These are phyloP conservation scores for Drosophila ustulata DNA, from an alignment of 2,888 invertebrate species.

Conservation along the genomic window DNA sequence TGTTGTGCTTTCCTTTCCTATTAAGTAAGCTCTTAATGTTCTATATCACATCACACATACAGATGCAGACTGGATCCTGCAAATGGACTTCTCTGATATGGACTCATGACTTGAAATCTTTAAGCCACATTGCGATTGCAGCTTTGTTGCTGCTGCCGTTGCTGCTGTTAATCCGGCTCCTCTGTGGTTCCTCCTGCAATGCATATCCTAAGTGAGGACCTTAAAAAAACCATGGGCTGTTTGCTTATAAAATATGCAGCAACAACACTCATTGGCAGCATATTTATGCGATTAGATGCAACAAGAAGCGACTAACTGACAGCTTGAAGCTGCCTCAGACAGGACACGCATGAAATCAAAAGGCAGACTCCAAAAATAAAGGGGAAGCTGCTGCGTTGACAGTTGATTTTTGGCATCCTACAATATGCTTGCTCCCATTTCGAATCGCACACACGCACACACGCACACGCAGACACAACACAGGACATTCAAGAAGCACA, in stretches of 20 bases:
- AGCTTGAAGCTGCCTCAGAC: conserved; percentile 57
- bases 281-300: conserved; percentile 80
- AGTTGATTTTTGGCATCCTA: conserved; percentile 56
- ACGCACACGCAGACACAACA: conserved; percentile 22
- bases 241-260: conserved; percentile 76
- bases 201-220: background rate
- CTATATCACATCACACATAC: conserved; percentile 2
- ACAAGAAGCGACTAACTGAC: conserved; percentile 65
- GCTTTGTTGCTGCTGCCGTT: background rate
- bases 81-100: conserved; percentile 8
- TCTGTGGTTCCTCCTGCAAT: conserved; percentile 4
- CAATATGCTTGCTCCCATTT: conserved; percentile 52
- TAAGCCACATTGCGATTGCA: conserved; percentile 29
- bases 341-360: conserved; percentile 58
- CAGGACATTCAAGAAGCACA: conserved; percentile 22
- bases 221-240: conserved; percentile 40
- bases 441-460: conserved; percentile 7
- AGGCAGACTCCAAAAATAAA: conserved; percentile 31
- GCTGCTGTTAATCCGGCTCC: conserved; percentile 4
- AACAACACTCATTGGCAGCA: conserved; percentile 74
- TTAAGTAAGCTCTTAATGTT: conserved; percentile 25
- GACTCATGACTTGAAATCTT: conserved; percentile 35
- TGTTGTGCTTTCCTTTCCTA: background rate
- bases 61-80: conserved; percentile 1
- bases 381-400: conserved; percentile 72